phyloP scores from a whole-genome alignment of 2,797 vertebrate genomes.

The Pseudochirops corinnae region DNA sequence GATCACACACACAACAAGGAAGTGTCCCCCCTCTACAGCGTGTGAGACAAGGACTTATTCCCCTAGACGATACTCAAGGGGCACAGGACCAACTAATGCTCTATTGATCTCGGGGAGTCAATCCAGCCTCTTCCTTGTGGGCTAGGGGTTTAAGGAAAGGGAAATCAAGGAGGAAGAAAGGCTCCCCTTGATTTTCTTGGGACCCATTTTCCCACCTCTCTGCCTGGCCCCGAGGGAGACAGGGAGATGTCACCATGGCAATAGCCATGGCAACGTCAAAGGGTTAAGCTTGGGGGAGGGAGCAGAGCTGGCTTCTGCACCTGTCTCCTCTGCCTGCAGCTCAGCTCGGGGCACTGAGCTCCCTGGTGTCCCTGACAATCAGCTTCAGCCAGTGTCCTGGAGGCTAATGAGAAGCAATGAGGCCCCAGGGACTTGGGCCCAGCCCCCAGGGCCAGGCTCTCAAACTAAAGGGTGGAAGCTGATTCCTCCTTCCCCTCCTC shows the following conservation, averaged over 20 bases:
- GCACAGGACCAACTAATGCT: background rate
- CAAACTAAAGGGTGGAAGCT: background rate
- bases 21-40: background rate
- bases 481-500: background rate
- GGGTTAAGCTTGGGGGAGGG: background rate
- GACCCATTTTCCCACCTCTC: background rate
- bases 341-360: background rate
- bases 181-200: background rate
- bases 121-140: background rate
- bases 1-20: background rate
- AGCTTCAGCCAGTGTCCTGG: background rate
- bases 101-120: background rate
- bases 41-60: background rate
- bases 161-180: background rate
- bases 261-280: constrained; percentile 1
- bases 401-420: constrained; percentile 21
- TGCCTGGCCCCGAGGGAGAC: background rate
- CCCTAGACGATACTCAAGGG: background rate
- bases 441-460: background rate
- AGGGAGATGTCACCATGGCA: background rate
- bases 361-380: background rate
- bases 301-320: background rate
- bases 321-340: background rate
- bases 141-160: background rate
- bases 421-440: background rate